Percentiles rank a stretch among this genome's conserved stretches.
phyloP scores from a whole-genome alignment of 2,113 vertebrate genomes.

The pig (Sus scrofa) region DNA sequence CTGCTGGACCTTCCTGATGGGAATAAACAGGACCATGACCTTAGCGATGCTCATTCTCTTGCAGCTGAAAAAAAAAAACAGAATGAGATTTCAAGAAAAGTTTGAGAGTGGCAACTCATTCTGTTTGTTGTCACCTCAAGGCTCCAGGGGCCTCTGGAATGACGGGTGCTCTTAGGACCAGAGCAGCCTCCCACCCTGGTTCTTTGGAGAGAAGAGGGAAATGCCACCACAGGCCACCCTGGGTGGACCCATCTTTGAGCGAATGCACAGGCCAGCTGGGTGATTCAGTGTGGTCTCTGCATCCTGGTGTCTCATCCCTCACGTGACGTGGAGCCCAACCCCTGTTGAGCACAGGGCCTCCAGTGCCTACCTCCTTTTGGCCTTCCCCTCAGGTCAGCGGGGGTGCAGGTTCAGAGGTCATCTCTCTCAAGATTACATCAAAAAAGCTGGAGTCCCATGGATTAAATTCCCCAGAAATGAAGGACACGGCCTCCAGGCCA shows the following conservation, averaged over 20 bases:
- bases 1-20: background rate
- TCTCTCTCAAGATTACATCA: fast-evolving
- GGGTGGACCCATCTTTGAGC: fast-evolving
- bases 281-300: fast-evolving
- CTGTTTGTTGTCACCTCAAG: background rate
- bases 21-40: background rate
- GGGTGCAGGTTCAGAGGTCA: background rate
- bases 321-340: background rate
- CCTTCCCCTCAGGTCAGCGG: background rate
- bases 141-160: background rate
- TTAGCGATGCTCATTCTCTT: background rate
- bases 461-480: background rate
- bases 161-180: fast-evolving
- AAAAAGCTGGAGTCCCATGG: background rate
- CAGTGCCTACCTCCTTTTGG: fast-evolving
- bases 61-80: background rate
- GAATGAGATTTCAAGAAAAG: background rate
- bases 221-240: no score
- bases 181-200: no score
- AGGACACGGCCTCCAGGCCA: no score
- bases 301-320: background rate
- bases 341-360: background rate
- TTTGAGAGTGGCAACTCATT: background rate
- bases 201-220: background rate
- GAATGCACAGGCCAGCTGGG: fast-evolving